These are phyloP conservation scores for Galeruca laticollis DNA, from an alignment of 2,888 invertebrate genomes.

Conservation along the genomic window DNA sequence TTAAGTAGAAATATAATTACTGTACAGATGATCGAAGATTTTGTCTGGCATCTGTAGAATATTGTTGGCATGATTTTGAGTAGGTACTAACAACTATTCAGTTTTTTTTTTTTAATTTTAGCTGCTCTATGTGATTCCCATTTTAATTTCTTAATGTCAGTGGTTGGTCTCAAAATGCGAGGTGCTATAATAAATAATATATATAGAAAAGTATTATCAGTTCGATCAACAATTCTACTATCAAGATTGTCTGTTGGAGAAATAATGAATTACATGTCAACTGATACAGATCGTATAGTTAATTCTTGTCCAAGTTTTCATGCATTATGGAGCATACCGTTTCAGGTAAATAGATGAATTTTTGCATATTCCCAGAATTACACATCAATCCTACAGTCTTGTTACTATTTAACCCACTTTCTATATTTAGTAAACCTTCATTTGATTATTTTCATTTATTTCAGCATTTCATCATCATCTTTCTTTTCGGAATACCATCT, in stretches of 20 bases:
- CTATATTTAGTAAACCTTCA: no score
- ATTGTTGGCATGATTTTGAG: no score
- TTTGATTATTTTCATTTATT: no score
- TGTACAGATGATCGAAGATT: no score
- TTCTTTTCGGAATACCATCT: no score
- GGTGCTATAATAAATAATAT: conserved; percentile 86
- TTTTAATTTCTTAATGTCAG: conserved; percentile 88
- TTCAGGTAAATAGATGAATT: conserved; percentile 74
- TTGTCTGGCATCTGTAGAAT: no score
- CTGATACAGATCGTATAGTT: conserved; percentile 94
- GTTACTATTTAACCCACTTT: no score
- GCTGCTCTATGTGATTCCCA: conserved; percentile 87
- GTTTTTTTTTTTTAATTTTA: conserved; percentile 56
- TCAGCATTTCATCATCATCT: conserved; percentile 81
- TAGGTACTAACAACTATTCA: no score
- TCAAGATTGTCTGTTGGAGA: conserved; percentile 79
- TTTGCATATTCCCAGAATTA: neutral
- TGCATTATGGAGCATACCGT: conserved; percentile 95
- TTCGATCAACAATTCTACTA: conserved; percentile 61
- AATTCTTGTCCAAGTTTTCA: conserved; percentile 98
- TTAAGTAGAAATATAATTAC: no score
- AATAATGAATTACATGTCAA: conserved; percentile 96
- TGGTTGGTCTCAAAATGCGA: conserved; percentile 88
- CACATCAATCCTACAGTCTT: no score
- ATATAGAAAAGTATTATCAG: conserved; percentile 77